These are phyloP conservation scores for Chaetops frenatus DNA, from an alignment of 2,113 vertebrate species.

Conservation along the genomic window DNA sequence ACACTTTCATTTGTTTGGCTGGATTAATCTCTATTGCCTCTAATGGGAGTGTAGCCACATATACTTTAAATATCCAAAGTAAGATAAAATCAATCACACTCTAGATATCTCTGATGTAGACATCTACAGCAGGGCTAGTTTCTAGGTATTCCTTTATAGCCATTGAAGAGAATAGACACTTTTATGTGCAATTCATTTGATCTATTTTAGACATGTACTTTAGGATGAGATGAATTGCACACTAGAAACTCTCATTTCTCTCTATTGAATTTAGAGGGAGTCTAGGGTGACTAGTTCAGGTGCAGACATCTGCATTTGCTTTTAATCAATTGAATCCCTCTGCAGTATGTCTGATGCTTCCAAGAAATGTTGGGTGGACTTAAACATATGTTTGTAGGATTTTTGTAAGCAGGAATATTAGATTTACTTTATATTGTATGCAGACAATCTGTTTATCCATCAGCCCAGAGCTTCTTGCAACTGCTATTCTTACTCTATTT, in stretches of 20 bases:
- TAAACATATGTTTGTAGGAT: neutral
- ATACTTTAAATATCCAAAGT: neutral
- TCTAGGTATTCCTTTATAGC: conserved; percentile 27
- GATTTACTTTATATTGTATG: neutral
- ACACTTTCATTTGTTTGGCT: neutral
- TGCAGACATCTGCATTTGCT: conserved; percentile 36
- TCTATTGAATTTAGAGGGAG: conserved; percentile 45
- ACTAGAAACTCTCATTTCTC: conserved; percentile 34
- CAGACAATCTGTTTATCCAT: neutral
- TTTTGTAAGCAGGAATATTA: neutral
- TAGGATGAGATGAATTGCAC: conserved; percentile 51
- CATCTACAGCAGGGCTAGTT: neutral
- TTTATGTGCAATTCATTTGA: conserved; percentile 58
- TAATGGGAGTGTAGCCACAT: neutral
- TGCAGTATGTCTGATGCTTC: neutral
- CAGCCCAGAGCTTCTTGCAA: neutral
- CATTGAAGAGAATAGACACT: conserved; percentile 34
- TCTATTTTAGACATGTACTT: conserved; percentile 58
- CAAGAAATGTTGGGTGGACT: conserved; percentile 1
- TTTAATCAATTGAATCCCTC: conserved; percentile 37
- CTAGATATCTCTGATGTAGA: conserved; percentile 11
- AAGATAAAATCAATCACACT: conserved; percentile 31
- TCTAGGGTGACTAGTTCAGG: conserved; percentile 43
- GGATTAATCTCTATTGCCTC: neutral
- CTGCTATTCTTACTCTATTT: neutral